Evolutionary conservation across 92 coral and sea anemone genomes (phyloP), one percentile per base, ranked within the genome.

Genomic region (Palythoa grandiflora): DNA sequence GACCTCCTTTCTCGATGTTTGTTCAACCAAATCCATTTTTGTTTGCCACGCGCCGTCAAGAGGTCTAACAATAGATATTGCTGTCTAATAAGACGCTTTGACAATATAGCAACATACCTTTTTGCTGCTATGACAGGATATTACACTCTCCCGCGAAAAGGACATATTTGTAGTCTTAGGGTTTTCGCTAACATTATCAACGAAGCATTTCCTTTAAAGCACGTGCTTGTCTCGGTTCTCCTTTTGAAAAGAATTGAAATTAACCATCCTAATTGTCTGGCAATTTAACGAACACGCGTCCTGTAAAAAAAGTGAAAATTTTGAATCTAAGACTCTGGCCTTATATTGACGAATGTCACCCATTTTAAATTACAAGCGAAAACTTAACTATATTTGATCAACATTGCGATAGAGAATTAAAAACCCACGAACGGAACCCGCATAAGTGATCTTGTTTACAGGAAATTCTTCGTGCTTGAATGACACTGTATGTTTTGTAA

Each of bases 241-340:
- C 57, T 61, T 80, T 15, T 81, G 86, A 68, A 12, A 63, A 80
- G 70, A 38, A 50, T 80, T 38, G 16, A 38, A 79, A 20, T 61
- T 61, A 81, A 81, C 47, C 86, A n/a, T 47, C 12, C 61, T 81
- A 66, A 66, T 81, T 81, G 86, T 81, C 66, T 40, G 75, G 37
- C 75, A 81, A 81, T 65, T 81, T 81, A 63, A n/a, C 73, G 14
- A 44, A 37, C 86, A 66, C 61, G 60, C 35, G 48, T 65, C 65
- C 2, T 9, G 13, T 48, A 35, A 19, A 60, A 63, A 36, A 50
- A 44, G 55, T 21, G 40, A 59, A 28, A 11, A 15, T 40, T 63
- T 19, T 59, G 50, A 14, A 44, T 75, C 5, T 20, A 19, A 38
- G 16, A 2, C 38, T 59, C 10, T 11, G 51, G 52, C 16, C 60